These are phyloP conservation scores for Decapterus maruadsi DNA, from an alignment of 2,797 vertebrate genomes.

Conservation along the genomic window DNA sequence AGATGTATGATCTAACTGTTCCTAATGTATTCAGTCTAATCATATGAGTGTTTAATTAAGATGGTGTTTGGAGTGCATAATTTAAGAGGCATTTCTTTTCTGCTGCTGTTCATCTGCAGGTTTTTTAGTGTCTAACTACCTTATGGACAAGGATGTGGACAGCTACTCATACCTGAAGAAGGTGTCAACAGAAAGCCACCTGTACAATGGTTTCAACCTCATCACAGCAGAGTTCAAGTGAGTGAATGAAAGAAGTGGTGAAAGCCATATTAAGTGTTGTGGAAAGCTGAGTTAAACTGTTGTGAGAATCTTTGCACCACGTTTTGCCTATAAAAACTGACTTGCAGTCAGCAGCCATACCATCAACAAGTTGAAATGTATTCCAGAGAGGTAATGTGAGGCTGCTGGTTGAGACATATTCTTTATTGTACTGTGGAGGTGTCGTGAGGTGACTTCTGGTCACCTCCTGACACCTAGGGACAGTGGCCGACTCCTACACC, in stretches of 20 bases:
- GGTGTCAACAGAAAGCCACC: constrained; percentile 91
- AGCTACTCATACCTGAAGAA: constrained; percentile 96
- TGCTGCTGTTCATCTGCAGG: constrained; percentile 78
- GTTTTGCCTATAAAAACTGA: neutral
- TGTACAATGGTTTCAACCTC: constrained; percentile 98
- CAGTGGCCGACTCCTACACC: constrained; percentile 13
- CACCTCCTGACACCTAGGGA: neutral
- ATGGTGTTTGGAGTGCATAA: neutral
- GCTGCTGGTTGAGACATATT: neutral
- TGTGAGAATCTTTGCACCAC: neutral
- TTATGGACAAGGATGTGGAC: constrained; percentile 89
- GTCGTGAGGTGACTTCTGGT: constrained; percentile 11
- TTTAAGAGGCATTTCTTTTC: neutral
- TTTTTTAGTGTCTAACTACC: constrained; percentile 93
- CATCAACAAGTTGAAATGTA: constrained; percentile 7
- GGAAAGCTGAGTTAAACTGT: constrained; percentile 1
- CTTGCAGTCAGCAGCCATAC: neutral
- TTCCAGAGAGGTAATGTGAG: neutral
- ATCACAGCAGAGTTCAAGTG: constrained; percentile 96
- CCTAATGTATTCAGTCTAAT: neutral
- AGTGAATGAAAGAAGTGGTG: constrained; percentile 70
- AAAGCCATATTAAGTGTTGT: neutral
- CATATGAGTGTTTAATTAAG: neutral
- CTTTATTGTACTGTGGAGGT: constrained; percentile 26
- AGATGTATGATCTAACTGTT: neutral